Conservation (phyloP, 2,797 vertebrate genomes). For the Gallinago nigripennis region DNA sequence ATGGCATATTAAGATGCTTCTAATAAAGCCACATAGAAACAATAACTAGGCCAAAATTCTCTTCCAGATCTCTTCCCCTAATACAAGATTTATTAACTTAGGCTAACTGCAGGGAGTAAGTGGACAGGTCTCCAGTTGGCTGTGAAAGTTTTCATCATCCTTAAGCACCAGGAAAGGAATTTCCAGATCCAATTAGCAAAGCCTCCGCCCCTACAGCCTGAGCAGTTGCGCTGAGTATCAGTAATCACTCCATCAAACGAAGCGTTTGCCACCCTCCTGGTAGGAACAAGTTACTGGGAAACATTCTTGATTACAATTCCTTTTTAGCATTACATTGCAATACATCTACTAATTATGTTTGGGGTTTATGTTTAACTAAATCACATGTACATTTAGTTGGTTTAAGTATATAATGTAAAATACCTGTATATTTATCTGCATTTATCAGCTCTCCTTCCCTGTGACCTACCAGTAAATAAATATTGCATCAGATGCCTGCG, state of each 20-base stretch:
- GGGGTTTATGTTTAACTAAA: background rate
- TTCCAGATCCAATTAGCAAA: conserved; percentile 9
- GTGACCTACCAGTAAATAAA: background rate
- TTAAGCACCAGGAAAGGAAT: conserved; percentile 2
- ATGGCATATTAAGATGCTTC: background rate
- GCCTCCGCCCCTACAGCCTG: background rate
- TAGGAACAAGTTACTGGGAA: background rate
- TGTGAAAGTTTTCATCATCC: background rate
- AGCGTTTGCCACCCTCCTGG: background rate
- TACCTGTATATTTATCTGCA: background rate
- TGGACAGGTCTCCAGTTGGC: background rate
- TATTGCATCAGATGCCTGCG: background rate
- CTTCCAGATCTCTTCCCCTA: background rate
- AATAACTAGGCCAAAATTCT: background rate
- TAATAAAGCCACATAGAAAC: background rate
- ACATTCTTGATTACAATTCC: background rate
- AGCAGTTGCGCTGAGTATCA: background rate
- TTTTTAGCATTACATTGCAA: background rate
- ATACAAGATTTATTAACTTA: background rate
- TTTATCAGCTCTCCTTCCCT: conserved; percentile 18
- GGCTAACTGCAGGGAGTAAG: background rate
- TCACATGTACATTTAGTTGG: background rate
- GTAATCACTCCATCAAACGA: conserved; percentile 3
- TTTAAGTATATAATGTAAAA: background rate
- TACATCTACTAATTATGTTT: background rate